Percentiles rank a stretch among this genome's conserved stretches.
These are phyloP conservation scores for Siniperca undulata DNA, from an alignment of 2,797 vertebrate genomes.

Conservation along the genomic window DNA sequence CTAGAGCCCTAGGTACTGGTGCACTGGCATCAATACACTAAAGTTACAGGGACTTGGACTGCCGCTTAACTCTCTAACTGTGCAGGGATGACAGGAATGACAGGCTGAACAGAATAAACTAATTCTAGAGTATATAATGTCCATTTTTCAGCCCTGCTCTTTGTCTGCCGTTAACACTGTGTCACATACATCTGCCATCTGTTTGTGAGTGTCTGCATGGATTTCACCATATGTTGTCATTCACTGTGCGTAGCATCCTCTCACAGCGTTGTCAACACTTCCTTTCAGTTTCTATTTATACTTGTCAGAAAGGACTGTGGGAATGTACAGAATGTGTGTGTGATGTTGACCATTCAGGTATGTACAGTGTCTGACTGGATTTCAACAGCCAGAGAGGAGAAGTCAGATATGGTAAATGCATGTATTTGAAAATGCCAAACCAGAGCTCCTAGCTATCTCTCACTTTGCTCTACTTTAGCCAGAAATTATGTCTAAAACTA, in stretches of 20 bases:
- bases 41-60: neutral
- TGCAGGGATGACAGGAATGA: neutral
- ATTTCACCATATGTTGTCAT: neutral
- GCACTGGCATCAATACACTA: neutral
- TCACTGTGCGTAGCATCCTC: neutral
- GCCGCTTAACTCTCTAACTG: neutral
- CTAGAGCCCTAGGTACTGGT: neutral
- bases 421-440: neutral
- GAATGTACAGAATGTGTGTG: constrained; percentile 28
- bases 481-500: too few species aligned
- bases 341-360: neutral
- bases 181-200: neutral
- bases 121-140: neutral
- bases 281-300: constrained; percentile 58
- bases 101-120: neutral
- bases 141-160: neutral
- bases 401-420: neutral
- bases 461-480: neutral
- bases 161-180: neutral
- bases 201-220: neutral
- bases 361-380: neutral
- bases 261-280: neutral
- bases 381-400: neutral
- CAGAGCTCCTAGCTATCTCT: neutral
- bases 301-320: constrained; percentile 18